Evolutionary conservation across 2,113 vertebrate genomes (phyloP).

Genomic region (Orcinus orca): DNA sequence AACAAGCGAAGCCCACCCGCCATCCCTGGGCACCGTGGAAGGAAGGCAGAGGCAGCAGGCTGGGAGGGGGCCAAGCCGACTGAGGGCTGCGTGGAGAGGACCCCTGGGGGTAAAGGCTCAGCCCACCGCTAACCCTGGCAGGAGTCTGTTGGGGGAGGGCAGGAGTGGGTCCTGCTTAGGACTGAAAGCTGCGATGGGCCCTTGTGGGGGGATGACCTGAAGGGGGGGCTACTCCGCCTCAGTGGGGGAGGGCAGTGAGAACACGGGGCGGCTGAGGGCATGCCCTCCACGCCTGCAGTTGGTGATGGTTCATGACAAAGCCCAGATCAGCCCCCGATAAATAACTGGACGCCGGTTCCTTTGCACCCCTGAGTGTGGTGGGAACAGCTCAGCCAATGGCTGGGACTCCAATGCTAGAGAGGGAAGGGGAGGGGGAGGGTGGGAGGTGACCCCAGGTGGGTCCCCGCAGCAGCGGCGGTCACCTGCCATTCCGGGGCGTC

Average conservation of each 20-base stretch:
- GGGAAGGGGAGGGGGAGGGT: no score
- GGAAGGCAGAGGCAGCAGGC: neutral
- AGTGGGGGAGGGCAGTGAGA: neutral
- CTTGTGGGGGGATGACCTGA: rapidly evolving
- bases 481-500: neutral
- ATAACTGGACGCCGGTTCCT: no score
- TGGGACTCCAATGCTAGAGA: rapidly evolving
- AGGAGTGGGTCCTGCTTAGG: no score
- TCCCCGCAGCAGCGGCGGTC: rapidly evolving
- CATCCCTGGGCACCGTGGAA: neutral
- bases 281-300: rapidly evolving
- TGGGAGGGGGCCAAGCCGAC: rapidly evolving
- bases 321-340: neutral
- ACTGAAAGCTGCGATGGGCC: neutral
- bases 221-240: neutral
- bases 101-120: neutral
- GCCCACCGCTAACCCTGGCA: neutral
- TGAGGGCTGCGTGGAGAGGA: neutral
- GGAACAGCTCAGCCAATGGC: neutral
- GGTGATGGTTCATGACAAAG: neutral
- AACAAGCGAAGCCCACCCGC: neutral
- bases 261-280: neutral
- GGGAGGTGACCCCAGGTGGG: neutral
- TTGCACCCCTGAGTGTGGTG: neutral
- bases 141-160: no score